Evolutionary conservation across 2,888 invertebrate genomes (phyloP), one percentile per base, ranked within the genome.

Genomic region (Buathra laborator): DNA sequence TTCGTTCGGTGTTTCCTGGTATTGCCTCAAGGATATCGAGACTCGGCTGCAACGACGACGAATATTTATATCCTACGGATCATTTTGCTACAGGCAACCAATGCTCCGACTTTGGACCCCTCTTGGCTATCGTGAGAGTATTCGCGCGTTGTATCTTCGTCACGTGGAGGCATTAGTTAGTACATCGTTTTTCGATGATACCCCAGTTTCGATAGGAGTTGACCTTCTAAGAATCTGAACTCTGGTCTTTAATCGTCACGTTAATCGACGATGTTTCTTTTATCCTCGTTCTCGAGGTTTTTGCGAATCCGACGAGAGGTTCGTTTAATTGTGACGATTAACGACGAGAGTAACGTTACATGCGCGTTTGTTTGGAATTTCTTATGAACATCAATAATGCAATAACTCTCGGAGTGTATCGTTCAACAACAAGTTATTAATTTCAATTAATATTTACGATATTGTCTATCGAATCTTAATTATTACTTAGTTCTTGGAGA

Each of bases 191-290:
- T 70, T 72, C 53, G 48, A 53, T 70, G 83, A 68, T 89, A 88
- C 75, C 87, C 88, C 88, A 89, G 77, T 88, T 90, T 83, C 75
- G 75, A 86, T 71, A 87, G 66, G 74, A 82, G 86, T 75, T 87
- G 88, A 87, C 87, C 87, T 89, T 90, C 87, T 81, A 86, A 80
- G 81, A 86, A 88, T 68, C 85, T 89, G 89, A 90, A 89, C 91
- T 89, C 48, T 89, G 88, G 85, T 70, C 84, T 88, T 87, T 87
- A 88, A 87, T 90, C 86, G 29, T 67, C 37, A 46, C 37, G 59
- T 72, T 66, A 48, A 59, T 71, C 74, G n/a, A 51, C 51, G 12
- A 53, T 12, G 7, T n/a, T 53, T 37, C 29, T n/a, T n/a, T 51
- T 29, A n/a, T 59, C 24, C 59, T 24, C 14, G 10, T 19, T 14